Percentiles rank a stretch among this genome's conserved stretches.
phyloP scores from a whole-genome alignment of 2,888 invertebrate genomes.

The Euplexia lucipara region DNA sequence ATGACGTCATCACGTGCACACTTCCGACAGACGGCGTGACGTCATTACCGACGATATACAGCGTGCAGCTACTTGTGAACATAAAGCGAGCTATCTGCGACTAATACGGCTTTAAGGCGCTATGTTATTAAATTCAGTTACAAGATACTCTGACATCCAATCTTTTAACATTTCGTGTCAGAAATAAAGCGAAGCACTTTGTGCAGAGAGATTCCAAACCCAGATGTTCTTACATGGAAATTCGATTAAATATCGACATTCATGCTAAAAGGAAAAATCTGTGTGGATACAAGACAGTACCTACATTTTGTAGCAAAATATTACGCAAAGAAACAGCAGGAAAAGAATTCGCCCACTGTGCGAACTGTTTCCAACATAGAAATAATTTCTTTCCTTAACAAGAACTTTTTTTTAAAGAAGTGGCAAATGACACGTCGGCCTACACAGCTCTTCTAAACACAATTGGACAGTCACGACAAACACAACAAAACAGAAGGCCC shows the following conservation, averaged over 20 bases:
- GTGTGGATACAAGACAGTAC: background rate
- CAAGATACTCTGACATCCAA: background rate
- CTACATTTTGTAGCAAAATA: background rate
- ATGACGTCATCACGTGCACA: constrained; percentile 24
- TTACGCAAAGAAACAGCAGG: background rate
- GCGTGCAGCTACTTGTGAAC: background rate
- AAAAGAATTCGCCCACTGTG: background rate
- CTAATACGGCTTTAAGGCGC: background rate
- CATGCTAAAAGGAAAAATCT: constrained; percentile 1
- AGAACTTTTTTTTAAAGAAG: constrained; percentile 5
- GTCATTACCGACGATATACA: background rate
- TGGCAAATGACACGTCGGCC: background rate
- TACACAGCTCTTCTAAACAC: background rate
- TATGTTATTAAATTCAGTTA: background rate
- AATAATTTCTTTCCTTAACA: background rate
- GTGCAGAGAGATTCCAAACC: background rate
- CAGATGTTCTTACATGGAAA: constrained; percentile 18
- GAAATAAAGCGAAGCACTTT: background rate
- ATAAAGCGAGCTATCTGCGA: background rate
- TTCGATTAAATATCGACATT: constrained; percentile 19
- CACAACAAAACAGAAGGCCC: background rate
- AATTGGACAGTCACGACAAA: background rate
- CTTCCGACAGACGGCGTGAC: constrained; percentile 1
- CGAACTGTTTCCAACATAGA: background rate
- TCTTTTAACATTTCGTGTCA: background rate